Evolutionary conservation across 2,888 invertebrate species (phyloP).

Genomic region (Holacanthella duospinosa): DNA sequence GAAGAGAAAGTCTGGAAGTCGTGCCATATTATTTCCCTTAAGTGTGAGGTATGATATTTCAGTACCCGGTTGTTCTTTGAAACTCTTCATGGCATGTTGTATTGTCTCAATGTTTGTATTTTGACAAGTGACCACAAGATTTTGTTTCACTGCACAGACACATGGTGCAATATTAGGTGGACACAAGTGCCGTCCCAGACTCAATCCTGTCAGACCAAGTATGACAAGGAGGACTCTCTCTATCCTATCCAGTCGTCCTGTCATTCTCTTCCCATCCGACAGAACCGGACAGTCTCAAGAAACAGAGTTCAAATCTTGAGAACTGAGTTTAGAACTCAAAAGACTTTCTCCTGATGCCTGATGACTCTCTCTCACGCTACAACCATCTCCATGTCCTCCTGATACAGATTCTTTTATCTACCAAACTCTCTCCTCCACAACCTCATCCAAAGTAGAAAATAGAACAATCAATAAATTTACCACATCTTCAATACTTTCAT

Average conservation of each 20-base stretch:
- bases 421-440: not conserved
- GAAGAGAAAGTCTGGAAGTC: constrained; percentile 64
- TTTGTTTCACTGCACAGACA: constrained; percentile 73
- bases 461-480: not conserved
- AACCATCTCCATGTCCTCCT: not conserved
- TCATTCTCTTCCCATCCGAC: constrained; percentile 23
- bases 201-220: constrained; percentile 41
- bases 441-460: not conserved
- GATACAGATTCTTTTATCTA: not conserved
- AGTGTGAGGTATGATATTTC: constrained; percentile 79
- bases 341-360: too few species aligned
- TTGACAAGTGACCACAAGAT: constrained; percentile 78
- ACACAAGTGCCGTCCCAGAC: constrained; percentile 41
- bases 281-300: too few species aligned
- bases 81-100: constrained; percentile 63
- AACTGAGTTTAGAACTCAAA: not conserved
- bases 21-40: constrained; percentile 72
- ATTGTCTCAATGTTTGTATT: constrained; percentile 71
- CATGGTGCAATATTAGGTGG: constrained; percentile 59
- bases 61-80: constrained; percentile 54
- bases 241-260: constrained; percentile 14
- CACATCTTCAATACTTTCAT: not conserved
- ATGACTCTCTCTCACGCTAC: not conserved
- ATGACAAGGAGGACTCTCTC: constrained; percentile 29
- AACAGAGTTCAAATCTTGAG: not conserved